phyloP scores from a whole-genome alignment of 2,113 vertebrate species.

The Pterocles gutturalis region DNA sequence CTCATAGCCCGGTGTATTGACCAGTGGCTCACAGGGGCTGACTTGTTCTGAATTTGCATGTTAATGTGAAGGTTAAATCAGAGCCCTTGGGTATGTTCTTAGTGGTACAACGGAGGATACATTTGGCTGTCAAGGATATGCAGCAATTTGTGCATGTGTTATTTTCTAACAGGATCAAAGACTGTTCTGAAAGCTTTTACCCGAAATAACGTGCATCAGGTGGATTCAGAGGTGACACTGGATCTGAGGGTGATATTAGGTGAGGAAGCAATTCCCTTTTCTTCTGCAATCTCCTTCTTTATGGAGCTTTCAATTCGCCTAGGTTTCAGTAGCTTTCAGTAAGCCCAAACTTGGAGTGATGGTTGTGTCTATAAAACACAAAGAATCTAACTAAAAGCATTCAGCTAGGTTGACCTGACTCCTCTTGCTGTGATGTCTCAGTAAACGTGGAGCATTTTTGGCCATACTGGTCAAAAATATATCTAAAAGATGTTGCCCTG shows the following conservation, averaged over 20 bases:
- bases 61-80: not conserved
- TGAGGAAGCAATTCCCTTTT: not conserved
- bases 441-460: not conserved
- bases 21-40: not conserved
- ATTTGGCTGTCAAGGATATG: not conserved
- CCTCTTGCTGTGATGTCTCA: not conserved
- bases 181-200: not conserved
- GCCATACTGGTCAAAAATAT: not conserved
- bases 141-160: not conserved
- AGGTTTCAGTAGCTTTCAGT: not conserved
- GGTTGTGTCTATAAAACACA: not conserved
- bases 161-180: not conserved
- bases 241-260: not conserved
- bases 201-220: not conserved
- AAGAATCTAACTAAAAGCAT: not conserved
- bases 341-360: not conserved
- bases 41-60: not conserved
- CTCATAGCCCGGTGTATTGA: not conserved
- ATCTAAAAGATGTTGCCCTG: not conserved
- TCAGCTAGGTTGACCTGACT: not conserved
- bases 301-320: not conserved
- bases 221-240: not conserved
- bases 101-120: not conserved
- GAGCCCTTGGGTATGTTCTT: not conserved
- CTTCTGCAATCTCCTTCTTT: not conserved